Evolutionary conservation across 1,140 invertebrate genomes (phyloP).

Genomic region (Drosophila tropicalis): DNA sequence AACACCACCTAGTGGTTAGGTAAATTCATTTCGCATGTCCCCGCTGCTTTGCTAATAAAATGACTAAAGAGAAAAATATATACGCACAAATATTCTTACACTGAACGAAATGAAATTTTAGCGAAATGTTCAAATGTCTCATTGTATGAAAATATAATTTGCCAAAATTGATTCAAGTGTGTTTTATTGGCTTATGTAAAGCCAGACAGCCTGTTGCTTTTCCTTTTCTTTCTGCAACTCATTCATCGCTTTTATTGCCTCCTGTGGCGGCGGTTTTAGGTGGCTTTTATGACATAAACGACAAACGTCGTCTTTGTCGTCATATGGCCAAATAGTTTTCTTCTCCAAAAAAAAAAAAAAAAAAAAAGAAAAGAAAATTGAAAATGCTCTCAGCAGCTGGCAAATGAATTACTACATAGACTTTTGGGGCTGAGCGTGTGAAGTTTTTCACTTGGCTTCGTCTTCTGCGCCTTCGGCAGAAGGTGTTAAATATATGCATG

Average conservation of each 20-base stretch:
- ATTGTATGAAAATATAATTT: background rate
- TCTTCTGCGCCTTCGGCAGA: background rate
- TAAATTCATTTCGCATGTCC: constrained; percentile 52
- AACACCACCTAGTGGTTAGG: constrained; percentile 20
- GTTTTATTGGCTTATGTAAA: constrained; percentile 14
- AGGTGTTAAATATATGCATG: constrained; percentile 52
- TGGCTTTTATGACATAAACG: background rate
- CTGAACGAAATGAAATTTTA: constrained; percentile 12
- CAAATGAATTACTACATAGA: constrained; percentile 27
- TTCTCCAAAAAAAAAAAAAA: background rate
- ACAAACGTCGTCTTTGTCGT: background rate
- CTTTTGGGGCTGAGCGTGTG: constrained; percentile 28
- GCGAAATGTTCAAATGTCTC: background rate
- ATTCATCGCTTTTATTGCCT: constrained; percentile 2
- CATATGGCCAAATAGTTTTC: constrained; percentile 11
- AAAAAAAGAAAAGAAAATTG: background rate
- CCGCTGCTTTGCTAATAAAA: constrained; percentile 58
- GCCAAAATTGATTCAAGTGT: background rate
- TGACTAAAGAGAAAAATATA: background rate
- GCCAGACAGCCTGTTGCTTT: constrained; percentile 49
- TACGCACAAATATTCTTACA: constrained; percentile 26
- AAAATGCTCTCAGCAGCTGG: constrained; percentile 7
- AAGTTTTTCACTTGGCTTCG: constrained; percentile 26
- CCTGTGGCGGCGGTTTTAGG: background rate
- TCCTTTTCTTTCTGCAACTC: constrained; percentile 11